These are phyloP conservation scores for Manis javanica DNA, from an alignment of 2,797 vertebrate species.

Conservation along the genomic window DNA sequence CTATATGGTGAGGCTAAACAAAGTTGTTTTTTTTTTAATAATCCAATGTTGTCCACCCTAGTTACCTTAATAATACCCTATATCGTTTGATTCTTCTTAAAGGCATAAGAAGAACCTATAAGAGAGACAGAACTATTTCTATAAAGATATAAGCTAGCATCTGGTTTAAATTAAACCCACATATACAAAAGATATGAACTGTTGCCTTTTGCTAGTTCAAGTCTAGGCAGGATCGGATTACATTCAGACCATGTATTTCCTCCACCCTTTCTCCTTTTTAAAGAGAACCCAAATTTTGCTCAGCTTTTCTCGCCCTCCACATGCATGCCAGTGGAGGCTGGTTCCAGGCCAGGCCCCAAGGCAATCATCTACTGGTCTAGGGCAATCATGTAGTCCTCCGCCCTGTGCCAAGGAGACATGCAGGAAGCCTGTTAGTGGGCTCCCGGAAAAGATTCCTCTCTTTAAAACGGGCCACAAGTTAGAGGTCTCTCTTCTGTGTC, in stretches of 20 bases:
- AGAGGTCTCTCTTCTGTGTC: neutral
- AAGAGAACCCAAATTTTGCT: conserved; percentile 40
- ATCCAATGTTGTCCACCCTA: neutral
- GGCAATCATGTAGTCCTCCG: neutral
- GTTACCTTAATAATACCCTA: neutral
- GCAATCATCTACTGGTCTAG: neutral
- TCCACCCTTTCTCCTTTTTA: conserved; percentile 29
- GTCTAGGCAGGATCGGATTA: conserved; percentile 38
- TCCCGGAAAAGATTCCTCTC: neutral
- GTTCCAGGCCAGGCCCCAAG: neutral
- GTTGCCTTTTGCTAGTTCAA: conserved; percentile 40
- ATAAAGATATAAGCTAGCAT: conserved; percentile 60
- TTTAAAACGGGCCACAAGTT: neutral
- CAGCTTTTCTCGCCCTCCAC: neutral
- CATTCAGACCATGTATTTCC: conserved; percentile 25
- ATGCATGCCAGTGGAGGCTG: neutral
- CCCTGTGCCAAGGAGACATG: neutral
- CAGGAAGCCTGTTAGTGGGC: neutral
- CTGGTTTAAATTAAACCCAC: conserved; percentile 73
- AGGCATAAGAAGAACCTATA: conserved; percentile 29
- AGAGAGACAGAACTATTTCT: conserved; percentile 32
- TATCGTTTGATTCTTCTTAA: conserved; percentile 10
- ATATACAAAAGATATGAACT: conserved; percentile 53
- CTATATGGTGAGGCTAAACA: neutral
- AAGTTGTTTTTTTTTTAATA: conserved; percentile 21